A percentile compares a stretch with the other conserved stretches of the same genome.
These are phyloP conservation scores for Trichonephila clavipes DNA, from an alignment of 1,140 invertebrate genomes.

Conservation along the genomic window DNA sequence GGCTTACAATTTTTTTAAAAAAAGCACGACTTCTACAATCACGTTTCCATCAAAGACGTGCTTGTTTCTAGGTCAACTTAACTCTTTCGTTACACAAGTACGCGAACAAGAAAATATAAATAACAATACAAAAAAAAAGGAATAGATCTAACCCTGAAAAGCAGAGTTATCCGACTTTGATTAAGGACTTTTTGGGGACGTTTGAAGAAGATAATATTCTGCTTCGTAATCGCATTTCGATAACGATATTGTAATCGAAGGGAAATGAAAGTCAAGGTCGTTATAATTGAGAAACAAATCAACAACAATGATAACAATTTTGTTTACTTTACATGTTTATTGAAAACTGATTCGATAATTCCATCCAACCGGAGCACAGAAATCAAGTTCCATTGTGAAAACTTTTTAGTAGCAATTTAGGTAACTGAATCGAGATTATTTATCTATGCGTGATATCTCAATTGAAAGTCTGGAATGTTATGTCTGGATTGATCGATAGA, in stretches of 20 bases:
- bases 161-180: too few relatives aligned
- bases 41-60: too few relatives aligned
- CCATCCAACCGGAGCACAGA: neutral
- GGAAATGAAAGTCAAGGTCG: conserved; percentile 29
- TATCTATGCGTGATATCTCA: neutral
- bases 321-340: conserved; percentile 31
- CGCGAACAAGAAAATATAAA: too few relatives aligned
- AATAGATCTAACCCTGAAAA: neutral
- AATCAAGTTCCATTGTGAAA: neutral
- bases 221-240: neutral
- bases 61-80: too few relatives aligned
- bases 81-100: too few relatives aligned
- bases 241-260: conserved; percentile 37
- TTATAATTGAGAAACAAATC: conserved; percentile 31
- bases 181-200: conserved; percentile 15
- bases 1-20: too few relatives aligned
- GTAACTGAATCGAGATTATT: neutral
- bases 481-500: neutral
- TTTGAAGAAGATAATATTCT: neutral
- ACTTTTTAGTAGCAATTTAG: neutral
- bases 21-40: too few relatives aligned
- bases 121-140: neutral
- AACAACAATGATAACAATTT: conserved; percentile 19
- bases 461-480: neutral
- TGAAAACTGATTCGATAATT: neutral